Evolutionary conservation across 2,113 vertebrate species (phyloP).

Genomic region (Callipepla californica): DNA sequence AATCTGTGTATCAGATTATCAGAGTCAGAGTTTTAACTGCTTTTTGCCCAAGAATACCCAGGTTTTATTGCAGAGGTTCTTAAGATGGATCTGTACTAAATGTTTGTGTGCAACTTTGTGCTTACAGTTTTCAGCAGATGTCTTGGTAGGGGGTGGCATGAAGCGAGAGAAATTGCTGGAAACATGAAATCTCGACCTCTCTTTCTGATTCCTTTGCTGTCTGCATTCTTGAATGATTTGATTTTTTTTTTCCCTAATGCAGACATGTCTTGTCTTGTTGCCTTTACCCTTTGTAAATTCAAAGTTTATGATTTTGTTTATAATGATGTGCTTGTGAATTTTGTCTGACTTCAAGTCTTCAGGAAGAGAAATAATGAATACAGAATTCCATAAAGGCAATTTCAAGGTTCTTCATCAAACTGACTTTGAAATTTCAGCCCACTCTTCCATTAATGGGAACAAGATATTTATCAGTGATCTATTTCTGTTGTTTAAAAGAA

Average conservation of each 20-base stretch:
- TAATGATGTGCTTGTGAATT: background rate
- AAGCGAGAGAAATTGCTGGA: background rate
- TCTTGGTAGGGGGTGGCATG: background rate
- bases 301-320: background rate
- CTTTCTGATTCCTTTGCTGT: background rate
- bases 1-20: background rate
- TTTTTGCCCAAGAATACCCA: slow-evolving; percentile 36
- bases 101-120: background rate
- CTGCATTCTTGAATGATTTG: background rate
- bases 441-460: background rate
- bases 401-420: background rate
- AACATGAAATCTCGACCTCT: background rate
- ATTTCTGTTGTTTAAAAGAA: background rate
- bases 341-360: background rate
- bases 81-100: background rate
- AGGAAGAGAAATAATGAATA: background rate
- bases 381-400: background rate
- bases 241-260: background rate
- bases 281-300: background rate
- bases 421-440: background rate
- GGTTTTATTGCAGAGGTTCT: slow-evolving; percentile 29
- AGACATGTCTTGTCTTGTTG: background rate
- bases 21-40: slow-evolving; percentile 21
- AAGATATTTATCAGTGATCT: background rate
- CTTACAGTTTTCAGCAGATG: background rate